phyloP scores from a whole-genome alignment of 2,113 vertebrate species.

The Phalacrocorax brasilianus region DNA sequence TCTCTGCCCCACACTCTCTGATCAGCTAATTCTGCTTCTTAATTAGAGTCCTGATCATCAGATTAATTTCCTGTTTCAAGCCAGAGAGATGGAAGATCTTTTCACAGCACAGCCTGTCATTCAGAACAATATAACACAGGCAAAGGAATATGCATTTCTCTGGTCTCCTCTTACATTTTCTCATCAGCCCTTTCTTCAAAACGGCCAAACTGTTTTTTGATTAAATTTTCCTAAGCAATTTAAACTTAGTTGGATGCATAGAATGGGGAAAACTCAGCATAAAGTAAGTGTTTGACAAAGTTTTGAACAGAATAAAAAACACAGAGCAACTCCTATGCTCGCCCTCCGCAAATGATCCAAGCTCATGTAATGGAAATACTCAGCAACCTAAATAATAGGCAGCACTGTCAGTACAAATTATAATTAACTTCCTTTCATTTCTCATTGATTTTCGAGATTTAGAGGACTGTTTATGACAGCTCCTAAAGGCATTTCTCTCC shows the following conservation, averaged over 20 bases:
- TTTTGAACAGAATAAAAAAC: background rate
- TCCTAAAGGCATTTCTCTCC: background rate
- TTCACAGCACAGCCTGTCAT: background rate
- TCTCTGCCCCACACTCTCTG: background rate
- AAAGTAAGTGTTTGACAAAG: background rate
- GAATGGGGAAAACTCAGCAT: background rate
- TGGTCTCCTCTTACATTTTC: background rate
- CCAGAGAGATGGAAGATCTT: background rate
- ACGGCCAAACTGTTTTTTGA: background rate
- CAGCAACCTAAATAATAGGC: slow-evolving; percentile 14
- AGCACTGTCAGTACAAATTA: background rate
- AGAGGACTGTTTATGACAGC: background rate
- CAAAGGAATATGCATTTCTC: background rate
- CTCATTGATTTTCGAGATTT: slow-evolving; percentile 16
- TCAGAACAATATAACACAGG: background rate
- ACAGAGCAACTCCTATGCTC: background rate
- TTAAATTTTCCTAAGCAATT: background rate
- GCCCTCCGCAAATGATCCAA: background rate
- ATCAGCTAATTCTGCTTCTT: background rate
- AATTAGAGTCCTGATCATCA: background rate
- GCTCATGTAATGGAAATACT: background rate
- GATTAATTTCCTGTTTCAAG: background rate
- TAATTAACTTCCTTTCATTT: slow-evolving; percentile 33
- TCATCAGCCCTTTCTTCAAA: background rate
- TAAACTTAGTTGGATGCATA: background rate